A percentile compares a stretch with the other conserved stretches of the same genome.
These are phyloP conservation scores for Candidula unifasciata DNA, from an alignment of 2,888 invertebrate species.

Conservation along the genomic window DNA sequence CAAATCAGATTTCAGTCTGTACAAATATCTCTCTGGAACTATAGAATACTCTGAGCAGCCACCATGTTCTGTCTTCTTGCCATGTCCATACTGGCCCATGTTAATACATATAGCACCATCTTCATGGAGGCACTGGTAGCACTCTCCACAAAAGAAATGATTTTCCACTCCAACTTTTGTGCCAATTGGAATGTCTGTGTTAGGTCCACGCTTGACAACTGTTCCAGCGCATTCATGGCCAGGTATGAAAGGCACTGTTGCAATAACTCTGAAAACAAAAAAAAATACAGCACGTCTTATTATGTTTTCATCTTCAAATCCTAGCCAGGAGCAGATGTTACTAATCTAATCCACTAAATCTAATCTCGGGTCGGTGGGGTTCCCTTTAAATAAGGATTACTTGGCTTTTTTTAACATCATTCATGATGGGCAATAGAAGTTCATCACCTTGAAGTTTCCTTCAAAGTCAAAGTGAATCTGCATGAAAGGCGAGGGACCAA, in stretches of 20 bases:
- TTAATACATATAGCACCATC: constrained; percentile 69
- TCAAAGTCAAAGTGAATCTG: no score
- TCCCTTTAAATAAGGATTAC: no score
- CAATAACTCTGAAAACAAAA: constrained; percentile 61
- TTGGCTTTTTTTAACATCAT: no score
- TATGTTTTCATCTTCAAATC: no score
- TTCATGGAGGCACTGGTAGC: constrained; percentile 70
- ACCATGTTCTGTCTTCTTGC: constrained; percentile 70
- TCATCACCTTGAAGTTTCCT: no score
- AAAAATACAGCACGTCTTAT: neutral
- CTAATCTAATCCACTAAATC: neutral
- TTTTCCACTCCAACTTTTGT: constrained; percentile 73
- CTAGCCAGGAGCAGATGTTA: no score
- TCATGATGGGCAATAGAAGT: no score
- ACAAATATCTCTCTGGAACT: constrained; percentile 71
- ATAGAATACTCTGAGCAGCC: constrained; percentile 74
- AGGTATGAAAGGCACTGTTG: constrained; percentile 73
- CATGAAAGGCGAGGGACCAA: no score
- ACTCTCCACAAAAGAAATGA: constrained; percentile 72
- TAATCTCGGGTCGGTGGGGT: no score
- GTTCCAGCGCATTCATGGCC: constrained; percentile 75
- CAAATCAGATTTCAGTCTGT: constrained; percentile 63
- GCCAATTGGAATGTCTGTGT: constrained; percentile 66
- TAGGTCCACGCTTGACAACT: constrained; percentile 72
- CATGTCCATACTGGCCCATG: constrained; percentile 76